Conservation (phyloP, 1,140 invertebrate species). For the Bombus difficillimus region DNA sequence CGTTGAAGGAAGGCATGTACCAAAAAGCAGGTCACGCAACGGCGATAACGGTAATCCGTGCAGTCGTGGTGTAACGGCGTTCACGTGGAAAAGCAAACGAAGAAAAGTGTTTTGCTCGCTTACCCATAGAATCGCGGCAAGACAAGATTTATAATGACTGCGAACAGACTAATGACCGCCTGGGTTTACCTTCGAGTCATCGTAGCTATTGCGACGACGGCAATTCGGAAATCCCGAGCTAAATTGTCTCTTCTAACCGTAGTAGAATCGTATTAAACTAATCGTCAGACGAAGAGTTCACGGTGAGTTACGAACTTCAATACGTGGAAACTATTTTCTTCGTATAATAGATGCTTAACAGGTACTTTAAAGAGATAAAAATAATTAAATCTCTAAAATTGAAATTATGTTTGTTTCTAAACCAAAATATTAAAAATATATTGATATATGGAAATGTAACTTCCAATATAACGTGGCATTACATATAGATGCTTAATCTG, state of each 20-base stretch:
- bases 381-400: background rate
- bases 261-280: slow-evolving; percentile 16
- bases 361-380: too few relatives aligned
- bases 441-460: too few relatives aligned
- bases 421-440: too few relatives aligned
- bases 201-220: slow-evolving; percentile 20
- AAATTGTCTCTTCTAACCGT: slow-evolving; percentile 23
- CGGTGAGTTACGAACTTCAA: background rate
- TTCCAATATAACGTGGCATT: too few relatives aligned
- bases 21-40: slow-evolving; percentile 69
- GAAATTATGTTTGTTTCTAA: background rate
- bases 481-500: too few relatives aligned
- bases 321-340: background rate
- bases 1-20: slow-evolving; percentile 28
- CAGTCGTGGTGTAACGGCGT: slow-evolving; percentile 60
- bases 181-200: slow-evolving; percentile 55
- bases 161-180: slow-evolving; percentile 22
- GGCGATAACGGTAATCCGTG: slow-evolving; percentile 69
- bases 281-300: background rate
- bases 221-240: slow-evolving; percentile 51
- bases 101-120: slow-evolving; percentile 43
- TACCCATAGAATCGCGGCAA: slow-evolving; percentile 5
- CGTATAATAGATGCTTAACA: background rate
- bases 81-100: slow-evolving; percentile 62
- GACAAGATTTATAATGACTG: slow-evolving; percentile 1